These are phyloP conservation scores for Odontomyia ornata DNA, from an alignment of 2,888 invertebrate species.

Conservation along the genomic window DNA sequence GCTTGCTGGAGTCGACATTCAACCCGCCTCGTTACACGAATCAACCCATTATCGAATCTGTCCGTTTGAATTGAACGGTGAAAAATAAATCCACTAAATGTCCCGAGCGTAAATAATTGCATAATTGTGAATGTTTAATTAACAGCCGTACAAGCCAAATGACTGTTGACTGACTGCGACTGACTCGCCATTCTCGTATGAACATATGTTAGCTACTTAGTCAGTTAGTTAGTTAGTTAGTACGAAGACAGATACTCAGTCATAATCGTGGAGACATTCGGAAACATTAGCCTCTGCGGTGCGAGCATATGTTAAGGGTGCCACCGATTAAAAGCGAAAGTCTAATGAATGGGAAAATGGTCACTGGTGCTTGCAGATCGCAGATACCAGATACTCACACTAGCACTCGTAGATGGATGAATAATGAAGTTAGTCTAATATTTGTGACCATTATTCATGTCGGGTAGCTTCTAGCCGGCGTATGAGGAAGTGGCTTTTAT, in stretches of 20 bases:
- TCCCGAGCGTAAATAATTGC: slow-evolving; percentile 15
- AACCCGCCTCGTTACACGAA: slow-evolving; percentile 1
- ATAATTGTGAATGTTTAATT: slow-evolving; percentile 30
- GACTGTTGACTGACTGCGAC: not conserved
- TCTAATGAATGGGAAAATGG: not conserved
- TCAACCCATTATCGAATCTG: slow-evolving; percentile 25
- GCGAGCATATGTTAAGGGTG: not conserved
- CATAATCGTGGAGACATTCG: not conserved
- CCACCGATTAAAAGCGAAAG: slow-evolving; percentile 23
- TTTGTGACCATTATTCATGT: not conserved
- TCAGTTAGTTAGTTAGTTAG: too few relatives aligned
- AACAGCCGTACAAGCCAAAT: not conserved
- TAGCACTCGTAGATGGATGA: not conserved
- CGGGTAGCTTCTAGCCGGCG: slow-evolving; percentile 2
- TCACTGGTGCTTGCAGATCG: too few relatives aligned
- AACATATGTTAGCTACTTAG: too few relatives aligned
- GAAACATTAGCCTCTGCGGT: not conserved
- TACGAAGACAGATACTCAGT: not conserved
- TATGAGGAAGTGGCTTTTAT: not conserved
- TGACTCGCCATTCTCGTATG: too few relatives aligned
- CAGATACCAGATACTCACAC: too few relatives aligned
- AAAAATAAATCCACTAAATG: slow-evolving; percentile 20
- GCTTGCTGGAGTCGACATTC: not conserved
- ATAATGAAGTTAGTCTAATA: not conserved
- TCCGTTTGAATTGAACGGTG: slow-evolving; percentile 11